A percentile compares a stretch with the other conserved stretches of the same genome.
These are phyloP conservation scores for Lytechinus variegatus DNA, from an alignment of 35 echinoderm and acorn worm genomes.

Conservation along the genomic window DNA sequence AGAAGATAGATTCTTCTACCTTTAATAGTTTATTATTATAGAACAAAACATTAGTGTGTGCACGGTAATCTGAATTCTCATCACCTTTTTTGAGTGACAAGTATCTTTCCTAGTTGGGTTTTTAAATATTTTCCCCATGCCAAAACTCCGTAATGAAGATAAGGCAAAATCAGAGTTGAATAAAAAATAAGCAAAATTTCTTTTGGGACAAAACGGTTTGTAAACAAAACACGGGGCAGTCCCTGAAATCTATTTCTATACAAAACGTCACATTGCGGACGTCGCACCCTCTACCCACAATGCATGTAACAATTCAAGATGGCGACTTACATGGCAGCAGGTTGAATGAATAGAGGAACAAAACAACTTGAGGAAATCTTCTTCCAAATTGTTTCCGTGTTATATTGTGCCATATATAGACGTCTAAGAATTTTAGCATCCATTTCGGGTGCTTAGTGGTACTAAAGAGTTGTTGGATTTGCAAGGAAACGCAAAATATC, in stretches of 20 bases:
- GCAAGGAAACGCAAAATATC: neutral
- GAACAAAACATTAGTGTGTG: no score
- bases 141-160: no score
- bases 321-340: conserved; percentile 52
- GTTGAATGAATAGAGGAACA: conserved; percentile 26
- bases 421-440: neutral
- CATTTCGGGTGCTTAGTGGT: neutral
- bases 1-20: no score
- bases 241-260: conserved; percentile 11
- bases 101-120: no score
- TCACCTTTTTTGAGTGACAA: no score
- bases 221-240: neutral
- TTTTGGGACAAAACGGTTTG: no score
- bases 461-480: neutral
- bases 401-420: neutral
- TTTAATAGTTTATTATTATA: no score
- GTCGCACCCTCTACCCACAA: conserved; percentile 44
- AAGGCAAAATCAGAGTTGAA: no score
- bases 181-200: no score
- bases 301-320: conserved; percentile 37
- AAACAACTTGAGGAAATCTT: conserved; percentile 23
- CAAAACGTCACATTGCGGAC: neutral
- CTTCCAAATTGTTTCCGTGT: neutral
- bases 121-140: no score
- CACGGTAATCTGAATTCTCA: no score